These are phyloP conservation scores for Eolophus roseicapilla DNA, from an alignment of 2,113 vertebrate species.

Conservation along the genomic window DNA sequence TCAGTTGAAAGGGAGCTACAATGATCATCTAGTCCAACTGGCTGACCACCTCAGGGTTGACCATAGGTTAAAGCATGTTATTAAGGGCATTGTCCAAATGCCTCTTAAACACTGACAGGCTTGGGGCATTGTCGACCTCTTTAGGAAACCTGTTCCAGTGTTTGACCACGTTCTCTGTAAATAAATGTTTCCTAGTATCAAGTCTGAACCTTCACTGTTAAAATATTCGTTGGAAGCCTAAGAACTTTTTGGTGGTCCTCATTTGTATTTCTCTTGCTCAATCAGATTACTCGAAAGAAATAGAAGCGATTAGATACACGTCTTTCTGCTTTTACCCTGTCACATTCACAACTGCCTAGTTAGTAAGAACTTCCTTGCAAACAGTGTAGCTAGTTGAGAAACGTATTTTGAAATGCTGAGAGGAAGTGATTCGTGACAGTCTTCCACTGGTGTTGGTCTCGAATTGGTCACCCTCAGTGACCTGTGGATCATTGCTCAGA, in stretches of 20 bases:
- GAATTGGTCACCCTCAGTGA: neutral
- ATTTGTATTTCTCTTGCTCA: neutral
- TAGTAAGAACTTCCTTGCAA: neutral
- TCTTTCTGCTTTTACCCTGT: neutral
- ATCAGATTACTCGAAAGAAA: neutral
- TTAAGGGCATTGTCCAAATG: neutral
- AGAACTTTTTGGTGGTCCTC: neutral
- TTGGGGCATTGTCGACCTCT: neutral
- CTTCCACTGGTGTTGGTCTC: neutral
- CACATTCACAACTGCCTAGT: neutral
- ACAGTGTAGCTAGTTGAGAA: neutral
- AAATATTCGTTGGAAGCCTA: neutral
- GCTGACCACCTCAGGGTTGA: neutral
- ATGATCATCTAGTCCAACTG: neutral
- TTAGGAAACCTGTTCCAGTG: neutral
- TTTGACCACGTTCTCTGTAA: neutral
- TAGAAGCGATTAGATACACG: fast-evolving
- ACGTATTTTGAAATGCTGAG: neutral
- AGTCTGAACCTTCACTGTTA: neutral
- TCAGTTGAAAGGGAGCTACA: neutral
- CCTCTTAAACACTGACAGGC: neutral
- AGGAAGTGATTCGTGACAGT: constrained; percentile 4
- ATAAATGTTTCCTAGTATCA: neutral
- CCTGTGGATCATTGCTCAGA: neutral
- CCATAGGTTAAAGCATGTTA: neutral